Base-by-base conservation (phyloP, 2,888 invertebrate genomes). In the Elmis aenea region DNA sequence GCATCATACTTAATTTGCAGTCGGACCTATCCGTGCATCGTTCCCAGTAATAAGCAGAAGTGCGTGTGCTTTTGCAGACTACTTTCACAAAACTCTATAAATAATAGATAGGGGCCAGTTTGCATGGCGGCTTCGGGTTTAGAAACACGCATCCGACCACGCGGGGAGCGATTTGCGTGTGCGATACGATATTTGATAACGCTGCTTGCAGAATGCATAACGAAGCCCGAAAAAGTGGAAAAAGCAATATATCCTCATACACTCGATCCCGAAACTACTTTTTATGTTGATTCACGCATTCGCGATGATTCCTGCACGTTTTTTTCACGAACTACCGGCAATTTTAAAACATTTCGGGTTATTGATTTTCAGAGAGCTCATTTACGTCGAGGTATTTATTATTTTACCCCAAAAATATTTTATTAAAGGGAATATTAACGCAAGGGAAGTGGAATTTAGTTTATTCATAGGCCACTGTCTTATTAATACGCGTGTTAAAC, bases 41-140 rank as follows among this genome's bases (percentile, higher is more conserved):
- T 10, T 25, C 18, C 15, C 21, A 22, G 15, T 22, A 27, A 15
- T 10, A 13, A 26, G 15, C 18, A 13, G 21, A 33, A 33, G 18
- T 33, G 22, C 23, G 35, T 16, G 21, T 15, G 30, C 24, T 12
- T 36, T 33, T 42, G 42, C 42, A 42, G 42, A 42, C 42, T 42
- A 42, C 18, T 33, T 33, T 26, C 33, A 36, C 29, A 23, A 26
- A 26, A 30, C 33, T 42, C 33, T 48, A 46, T 48, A 48, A 48
- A 48, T 48, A 48, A 48, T 48, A 48, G 48, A 48, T 46, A 48
- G 45, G 48, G 48, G 42, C 45, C 40, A 48, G 48, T 48, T 48
- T 43, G 48, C 48, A 48, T 48, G 48, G 45, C 40, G 36, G 48
- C 38, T 26, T 42, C 33, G 18, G 37, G 38, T 26, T 46, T 43